These are phyloP conservation scores for Paratilapia polleni DNA, from an alignment of 2,113 vertebrate genomes.

Conservation along the genomic window DNA sequence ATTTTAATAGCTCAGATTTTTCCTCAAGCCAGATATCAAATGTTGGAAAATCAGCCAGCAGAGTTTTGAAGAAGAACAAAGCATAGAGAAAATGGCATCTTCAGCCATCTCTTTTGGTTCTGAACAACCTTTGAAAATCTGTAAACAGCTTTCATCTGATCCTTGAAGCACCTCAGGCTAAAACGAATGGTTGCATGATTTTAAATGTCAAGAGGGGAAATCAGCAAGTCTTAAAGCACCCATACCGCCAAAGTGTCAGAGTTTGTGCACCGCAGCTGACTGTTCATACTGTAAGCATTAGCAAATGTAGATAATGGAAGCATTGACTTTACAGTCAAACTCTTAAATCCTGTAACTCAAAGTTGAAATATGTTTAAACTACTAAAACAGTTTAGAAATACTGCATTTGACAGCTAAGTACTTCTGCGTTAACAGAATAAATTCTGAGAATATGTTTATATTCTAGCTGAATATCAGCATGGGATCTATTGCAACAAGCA, in stretches of 20 bases:
- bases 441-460: not conserved
- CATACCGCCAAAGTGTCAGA: not conserved
- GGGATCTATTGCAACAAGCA: not conserved
- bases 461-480: not conserved
- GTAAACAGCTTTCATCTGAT: constrained; percentile 48
- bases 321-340: not conserved
- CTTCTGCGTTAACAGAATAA: not conserved
- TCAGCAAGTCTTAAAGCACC: constrained; percentile 26
- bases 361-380: not conserved
- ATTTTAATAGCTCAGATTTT: constrained; percentile 53
- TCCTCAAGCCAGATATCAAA: constrained; percentile 28
- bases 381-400: not conserved
- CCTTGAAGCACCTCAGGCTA: constrained; percentile 10
- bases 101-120: constrained; percentile 24
- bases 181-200: constrained; percentile 36
- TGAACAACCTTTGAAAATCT: constrained; percentile 20
- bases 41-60: constrained; percentile 1
- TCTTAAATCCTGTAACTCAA: not conserved
- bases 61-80: constrained; percentile 28
- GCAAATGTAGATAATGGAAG: not conserved
- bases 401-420: not conserved
- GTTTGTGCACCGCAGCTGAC: not conserved
- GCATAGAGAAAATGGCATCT: not conserved
- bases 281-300: not conserved
- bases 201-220: constrained; percentile 55